Evolutionary conservation across 2,113 vertebrate genomes (phyloP).

Genomic region (Heterotilapia buettikoferi): DNA sequence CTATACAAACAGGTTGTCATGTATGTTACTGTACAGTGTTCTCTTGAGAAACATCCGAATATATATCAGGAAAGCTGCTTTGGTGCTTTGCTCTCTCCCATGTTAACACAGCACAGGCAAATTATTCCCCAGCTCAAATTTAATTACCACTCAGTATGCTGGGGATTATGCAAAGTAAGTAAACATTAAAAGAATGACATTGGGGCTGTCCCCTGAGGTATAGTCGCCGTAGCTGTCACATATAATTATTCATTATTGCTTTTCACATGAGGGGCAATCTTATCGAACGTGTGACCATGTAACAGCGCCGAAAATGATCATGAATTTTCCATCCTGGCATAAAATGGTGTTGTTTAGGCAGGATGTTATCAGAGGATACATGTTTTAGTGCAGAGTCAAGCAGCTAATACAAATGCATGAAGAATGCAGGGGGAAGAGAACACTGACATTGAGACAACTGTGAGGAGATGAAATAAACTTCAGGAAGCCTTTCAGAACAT

Average conservation of each 20-base stretch:
- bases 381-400: background rate
- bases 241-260: background rate
- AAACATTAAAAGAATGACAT: slow-evolving; percentile 29
- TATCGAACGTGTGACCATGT: background rate
- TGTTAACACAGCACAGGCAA: slow-evolving; percentile 10
- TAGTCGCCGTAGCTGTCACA: background rate
- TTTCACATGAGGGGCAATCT: background rate
- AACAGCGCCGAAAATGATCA: background rate
- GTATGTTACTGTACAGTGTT: background rate
- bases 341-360: background rate
- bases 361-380: background rate
- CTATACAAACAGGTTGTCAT: background rate
- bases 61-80: background rate
- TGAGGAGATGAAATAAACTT: background rate
- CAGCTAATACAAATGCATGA: background rate
- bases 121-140: slow-evolving; percentile 13
- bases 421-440: background rate
- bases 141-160: slow-evolving; percentile 29
- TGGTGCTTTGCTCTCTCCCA: background rate
- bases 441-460: background rate
- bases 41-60: background rate
- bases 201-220: background rate
- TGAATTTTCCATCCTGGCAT: background rate
- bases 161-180: slow-evolving; percentile 51
- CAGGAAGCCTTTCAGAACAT: background rate